Conservation (phyloP, 2,888 invertebrate species). For the Rhodophaea formosa region DNA sequence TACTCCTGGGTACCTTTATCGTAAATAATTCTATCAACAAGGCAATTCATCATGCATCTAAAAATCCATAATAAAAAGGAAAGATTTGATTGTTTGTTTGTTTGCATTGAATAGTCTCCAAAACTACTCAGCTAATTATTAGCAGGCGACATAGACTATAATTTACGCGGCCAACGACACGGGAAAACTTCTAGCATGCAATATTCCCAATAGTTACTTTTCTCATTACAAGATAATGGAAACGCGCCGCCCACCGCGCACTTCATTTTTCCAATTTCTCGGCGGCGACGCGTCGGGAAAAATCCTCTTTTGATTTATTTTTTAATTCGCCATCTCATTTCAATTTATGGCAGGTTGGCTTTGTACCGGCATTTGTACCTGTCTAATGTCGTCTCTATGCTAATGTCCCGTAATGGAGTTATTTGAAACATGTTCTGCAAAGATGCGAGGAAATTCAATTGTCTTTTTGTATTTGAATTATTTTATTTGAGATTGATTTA, state of each 20-base stretch:
- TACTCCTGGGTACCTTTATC: too few species aligned
- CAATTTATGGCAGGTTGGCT: conserved; percentile 65
- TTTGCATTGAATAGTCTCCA: too few species aligned
- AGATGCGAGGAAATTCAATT: neutral
- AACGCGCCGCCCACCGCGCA: conserved; percentile 30
- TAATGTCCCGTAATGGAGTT: conserved; percentile 52
- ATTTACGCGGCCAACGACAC: too few species aligned
- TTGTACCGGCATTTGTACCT: conserved; percentile 69
- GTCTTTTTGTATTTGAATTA: neutral
- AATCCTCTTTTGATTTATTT: conserved; percentile 80
- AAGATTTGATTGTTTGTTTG: too few species aligned
- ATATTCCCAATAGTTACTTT: too few species aligned
- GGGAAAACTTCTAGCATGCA: too few species aligned
- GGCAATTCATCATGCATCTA: too few species aligned
- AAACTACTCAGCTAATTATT: too few species aligned
- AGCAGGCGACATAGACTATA: too few species aligned
- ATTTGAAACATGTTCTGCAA: conserved; percentile 26
- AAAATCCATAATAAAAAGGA: too few species aligned
- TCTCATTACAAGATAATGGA: conserved; percentile 18
- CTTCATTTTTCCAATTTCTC: conserved; percentile 72
- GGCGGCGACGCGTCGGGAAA: conserved; percentile 68
- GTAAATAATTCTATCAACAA: too few species aligned
- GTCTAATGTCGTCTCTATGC: conserved; percentile 64
- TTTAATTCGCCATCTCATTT: conserved; percentile 78
- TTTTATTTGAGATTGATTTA: conserved; percentile 14